phyloP scores from a whole-genome alignment of 1,140 invertebrate species.

The Plodia interpunctella region DNA sequence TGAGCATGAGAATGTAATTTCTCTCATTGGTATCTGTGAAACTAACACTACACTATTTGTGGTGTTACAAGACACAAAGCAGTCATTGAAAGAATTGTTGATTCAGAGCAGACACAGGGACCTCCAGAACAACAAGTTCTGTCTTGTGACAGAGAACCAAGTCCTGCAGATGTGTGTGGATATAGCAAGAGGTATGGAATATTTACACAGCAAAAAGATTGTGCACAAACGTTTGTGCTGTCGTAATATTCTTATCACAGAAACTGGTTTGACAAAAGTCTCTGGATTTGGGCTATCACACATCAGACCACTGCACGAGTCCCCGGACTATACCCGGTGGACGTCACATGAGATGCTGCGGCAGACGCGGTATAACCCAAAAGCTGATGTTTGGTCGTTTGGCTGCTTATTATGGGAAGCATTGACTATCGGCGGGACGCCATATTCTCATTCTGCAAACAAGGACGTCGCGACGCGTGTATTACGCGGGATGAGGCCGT shows the following conservation, averaged over 20 bases:
- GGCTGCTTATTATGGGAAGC: conserved; percentile 90
- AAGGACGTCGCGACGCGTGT: conserved; percentile 84
- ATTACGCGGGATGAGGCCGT: conserved; percentile 82
- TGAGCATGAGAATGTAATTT: conserved; percentile 83
- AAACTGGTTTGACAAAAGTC: conserved; percentile 82
- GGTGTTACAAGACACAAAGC: conserved; percentile 81
- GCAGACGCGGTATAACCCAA: conserved; percentile 80
- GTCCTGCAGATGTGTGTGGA: conserved; percentile 78
- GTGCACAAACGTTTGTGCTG: conserved; percentile 85
- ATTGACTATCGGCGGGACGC: conserved; percentile 88
- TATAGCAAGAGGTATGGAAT: conserved; percentile 82
- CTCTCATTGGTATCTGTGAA: conserved; percentile 88
- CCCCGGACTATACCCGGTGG: conserved; percentile 85
- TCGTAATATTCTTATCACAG: conserved; percentile 81
- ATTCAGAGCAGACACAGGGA: conserved; percentile 80
- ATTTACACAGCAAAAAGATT: conserved; percentile 80
- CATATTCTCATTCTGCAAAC: conserved; percentile 82
- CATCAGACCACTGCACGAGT: conserved; percentile 72
- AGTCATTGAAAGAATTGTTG: conserved; percentile 83
- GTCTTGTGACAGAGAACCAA: conserved; percentile 79
- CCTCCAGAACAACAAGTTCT: conserved; percentile 79
- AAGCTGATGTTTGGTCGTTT: conserved; percentile 90
- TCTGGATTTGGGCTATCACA: conserved; percentile 82
- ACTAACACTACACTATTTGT: conserved; percentile 84
- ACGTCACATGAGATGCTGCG: conserved; percentile 86